phyloP scores from a whole-genome alignment of 2,888 invertebrate species.

The Pristionchus arcanus region DNA sequence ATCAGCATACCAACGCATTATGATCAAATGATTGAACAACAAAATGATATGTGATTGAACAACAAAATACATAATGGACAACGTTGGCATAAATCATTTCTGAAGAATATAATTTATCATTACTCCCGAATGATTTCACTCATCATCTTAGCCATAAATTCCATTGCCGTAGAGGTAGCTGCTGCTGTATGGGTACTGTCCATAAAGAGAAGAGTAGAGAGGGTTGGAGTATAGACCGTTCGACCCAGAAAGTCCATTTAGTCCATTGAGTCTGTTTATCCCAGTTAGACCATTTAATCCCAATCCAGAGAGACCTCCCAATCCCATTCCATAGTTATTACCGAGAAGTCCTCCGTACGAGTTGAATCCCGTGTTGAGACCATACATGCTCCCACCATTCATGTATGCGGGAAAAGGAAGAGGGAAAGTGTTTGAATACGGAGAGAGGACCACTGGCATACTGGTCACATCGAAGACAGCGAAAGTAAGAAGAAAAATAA shows the following conservation, averaged over 20 bases:
- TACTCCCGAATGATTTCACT: background rate
- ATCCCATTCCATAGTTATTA: background rate
- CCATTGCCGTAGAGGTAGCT: background rate
- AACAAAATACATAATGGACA: background rate
- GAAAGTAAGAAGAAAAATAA: background rate
- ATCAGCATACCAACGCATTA: no score
- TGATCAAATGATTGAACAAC: no score
- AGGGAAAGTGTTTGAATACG: conserved; percentile 54
- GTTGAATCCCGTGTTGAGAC: conserved; percentile 39
- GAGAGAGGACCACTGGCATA: conserved; percentile 48
- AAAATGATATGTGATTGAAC: no score
- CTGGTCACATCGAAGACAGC: background rate
- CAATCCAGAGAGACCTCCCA: background rate
- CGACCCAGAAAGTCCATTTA: background rate
- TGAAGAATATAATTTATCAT: background rate
- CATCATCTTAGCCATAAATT: background rate
- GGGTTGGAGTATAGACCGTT: conserved; percentile 42
- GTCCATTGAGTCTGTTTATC: background rate
- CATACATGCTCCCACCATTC: conserved; percentile 51
- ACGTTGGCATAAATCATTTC: background rate
- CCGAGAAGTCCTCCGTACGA: conserved; percentile 24
- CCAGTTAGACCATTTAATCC: conserved; percentile 13
- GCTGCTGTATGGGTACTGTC: conserved; percentile 8
- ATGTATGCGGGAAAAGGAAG: conserved; percentile 28
- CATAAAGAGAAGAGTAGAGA: conserved; percentile 17